Evolutionary conservation across 2,888 invertebrate genomes (phyloP), one percentile per base, ranked within the genome.

Genomic region (Caenorhabditis sp.): DNA sequence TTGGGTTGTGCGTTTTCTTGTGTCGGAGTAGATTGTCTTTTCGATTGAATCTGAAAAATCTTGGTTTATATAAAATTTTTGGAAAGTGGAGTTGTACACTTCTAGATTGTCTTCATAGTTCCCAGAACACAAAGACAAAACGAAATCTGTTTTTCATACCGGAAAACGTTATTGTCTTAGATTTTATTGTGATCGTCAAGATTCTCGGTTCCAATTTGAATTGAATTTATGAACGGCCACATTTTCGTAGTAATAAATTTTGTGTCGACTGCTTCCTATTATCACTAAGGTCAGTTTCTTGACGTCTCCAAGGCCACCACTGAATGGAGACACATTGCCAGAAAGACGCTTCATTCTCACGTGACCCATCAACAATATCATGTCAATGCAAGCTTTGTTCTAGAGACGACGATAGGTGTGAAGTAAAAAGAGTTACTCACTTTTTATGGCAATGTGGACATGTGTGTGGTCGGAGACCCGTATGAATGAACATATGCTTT

Each of bases 401-500:
- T 2, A 64, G 59, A 54, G 58, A 24, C 22, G 5, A 54, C 35
- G 6, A 54, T 14, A 41, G 44, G 47, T 16, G 24, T 12, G 26
- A 24, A 61, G 22, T 12, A 22, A 41, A 24, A 3, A 26, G 14
- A 26, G 31, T 68, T 24, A 83, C 80, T 73, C 68, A 92, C 92
- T 88, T 77, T 80, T 92, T 92, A n/a, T 73, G 68, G 79, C 92
- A 92, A 73, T 82, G 90, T 16, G 90, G 91, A 79, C 92, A 92
- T n/a, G 86, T 80, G 76, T 92, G 92, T 31, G 92, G 92, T 38
- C 91, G 84, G 19, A 90, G 88, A 22, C 92, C 92, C 22, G 91
- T 92, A 81, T 92, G 92, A 70, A 92, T 92, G 85, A 92, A 92
- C 82, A 89, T 88, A 83, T 92, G 92, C 84, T 92, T 92, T 76